Base-by-base conservation (phyloP, 2,888 invertebrate genomes). In the Drosophila subsilvestris region DNA sequence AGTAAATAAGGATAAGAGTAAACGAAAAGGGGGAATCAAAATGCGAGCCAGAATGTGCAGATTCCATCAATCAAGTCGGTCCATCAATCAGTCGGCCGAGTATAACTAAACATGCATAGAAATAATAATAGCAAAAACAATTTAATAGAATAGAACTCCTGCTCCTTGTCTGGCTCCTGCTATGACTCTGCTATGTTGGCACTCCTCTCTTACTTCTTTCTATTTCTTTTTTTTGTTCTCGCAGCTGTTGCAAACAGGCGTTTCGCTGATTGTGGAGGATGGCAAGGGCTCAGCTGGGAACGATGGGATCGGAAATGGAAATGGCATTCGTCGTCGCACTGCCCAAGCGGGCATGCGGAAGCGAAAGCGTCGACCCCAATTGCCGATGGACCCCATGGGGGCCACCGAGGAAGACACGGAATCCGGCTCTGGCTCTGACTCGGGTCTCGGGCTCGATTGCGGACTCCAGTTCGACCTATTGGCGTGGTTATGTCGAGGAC, bases 361-460 rank as follows among this genome's bases (percentile, higher is more conserved):
- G 91, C 93, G 95, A 63, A 95, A 94, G 91, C 93, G 94, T 63
- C 93, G 94, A 50, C 95, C 94, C n/a, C 93, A 93, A 61, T 14
- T 77, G n/a, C 74, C 76, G 12, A 50, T 79, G 51, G 85, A 74
- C 42, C 80, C 86, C 12, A 70, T 86, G 59, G 84, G 82, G 6
- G 74, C 76, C 67, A 74, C 61, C 42, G 78, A 76, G 18, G 79
- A 85, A 50, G 72, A 74, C 10, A 49, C 10, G 14, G 17, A 10
- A 42, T 14, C 37, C 3, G 37, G 48, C 1, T 10, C 61, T 1
- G 63, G 51, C 0, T 49, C 32, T 27, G 62, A 29, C 2, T 29
- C 45, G 0, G 44, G 53, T n/a, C 6, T 14, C 63, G 0, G 48
- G 14, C n/a, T n/a, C n/a, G n/a, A n/a, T n/a, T 1, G 37, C 37